Base-by-base conservation (phyloP, 2,888 invertebrate genomes). In the Mythimna ferrago region DNA sequence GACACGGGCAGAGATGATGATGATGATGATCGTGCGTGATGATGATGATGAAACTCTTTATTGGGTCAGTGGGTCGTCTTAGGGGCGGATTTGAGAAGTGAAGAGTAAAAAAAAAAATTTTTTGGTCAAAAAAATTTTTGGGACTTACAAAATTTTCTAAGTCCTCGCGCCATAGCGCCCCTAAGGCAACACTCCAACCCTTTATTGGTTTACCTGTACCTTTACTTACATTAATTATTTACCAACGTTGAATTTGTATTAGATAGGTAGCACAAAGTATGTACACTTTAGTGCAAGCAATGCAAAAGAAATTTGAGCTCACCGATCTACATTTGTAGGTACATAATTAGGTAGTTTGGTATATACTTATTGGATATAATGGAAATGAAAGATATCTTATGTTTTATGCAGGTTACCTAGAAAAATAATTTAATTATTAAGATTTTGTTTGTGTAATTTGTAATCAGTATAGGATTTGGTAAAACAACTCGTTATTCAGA, bases 251-350 rank as follows among this genome's bases (percentile, higher is more conserved):
- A 58, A 58, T 19, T 32, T 58, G 1, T 26, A 26, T 26, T 26
- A 26, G 35, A 58, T 35, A 58, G 4, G 9, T 10, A 51, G 56
- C 57, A 56, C 44, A 68, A 53, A 65, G 67, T 9, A 26, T 26
- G 26, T 26, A 44, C 19, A 53, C 19, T 7, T 57, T 14, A 64
- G 26, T 65, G 81, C 38, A 58, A 57, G 53, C 64, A 10, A n/a
- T 58, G 61, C 65, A 65, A 57, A 14, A 32, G 4, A 56, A 56
- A 71, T 11, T 19, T 4, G 21, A 62, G 44, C 16, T 38, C n/a
- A 21, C 32, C 6, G 58, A 58, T 58, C 38, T 2, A 41, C 3
- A 32, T 44, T 21, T 41, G 6, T n/a, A 62, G 19, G 14, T 11
- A 48, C n/a, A 19, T 51, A 51, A 14, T 2, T 57, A 16, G 4